Evolutionary conservation across 2,888 invertebrate genomes (phyloP), one percentile per base, ranked within the genome.

Genomic region (Andrena trimmerana): DNA sequence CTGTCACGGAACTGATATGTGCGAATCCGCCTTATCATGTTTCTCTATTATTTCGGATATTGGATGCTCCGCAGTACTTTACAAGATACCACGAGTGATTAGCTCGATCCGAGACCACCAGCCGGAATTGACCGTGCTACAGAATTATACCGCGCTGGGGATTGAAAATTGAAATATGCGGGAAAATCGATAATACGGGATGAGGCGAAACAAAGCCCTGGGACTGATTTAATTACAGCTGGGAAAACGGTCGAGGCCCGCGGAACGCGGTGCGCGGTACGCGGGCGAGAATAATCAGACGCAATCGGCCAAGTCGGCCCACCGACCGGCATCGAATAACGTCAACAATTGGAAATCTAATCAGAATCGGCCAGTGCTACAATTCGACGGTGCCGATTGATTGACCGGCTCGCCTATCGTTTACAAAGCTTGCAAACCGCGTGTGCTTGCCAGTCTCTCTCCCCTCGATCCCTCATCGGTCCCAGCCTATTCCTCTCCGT

Each of bases 301-400:
- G 85, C 83, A 86, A 81, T 81, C 84, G 77, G 84, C 79, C 86
- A 89, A 89, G 89, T 88, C 83, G 72, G 79, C 80, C 68, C 20
- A 13, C 57, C 83, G 67, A 78, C 78, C 57, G 66, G 89, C 81
- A 81, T 89, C 86, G 83, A 89, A 89, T 89, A 89, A 89, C 89
- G 88, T 86, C 86, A 88, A 89, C 88, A 88, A 88, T 90, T 86
- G 86, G 84, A 86, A 88, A 90, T 89, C 89, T 89, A 88, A 90
- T 90, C 89, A 90, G 88, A 90, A 88, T 89, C 88, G 84, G 79
- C 82, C 87, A 5, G 57, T 27, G 85, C 84, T 88, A 88, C 90
- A 86, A 88, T 90, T 89, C 85, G 87, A 88, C 86, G 86, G 82
- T 86, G 75, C 78, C 88, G 86, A 88, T 88, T 87, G 88, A 85